Conservation (phyloP, 2,888 invertebrate genomes). For the Drosophila prostipennis region DNA sequence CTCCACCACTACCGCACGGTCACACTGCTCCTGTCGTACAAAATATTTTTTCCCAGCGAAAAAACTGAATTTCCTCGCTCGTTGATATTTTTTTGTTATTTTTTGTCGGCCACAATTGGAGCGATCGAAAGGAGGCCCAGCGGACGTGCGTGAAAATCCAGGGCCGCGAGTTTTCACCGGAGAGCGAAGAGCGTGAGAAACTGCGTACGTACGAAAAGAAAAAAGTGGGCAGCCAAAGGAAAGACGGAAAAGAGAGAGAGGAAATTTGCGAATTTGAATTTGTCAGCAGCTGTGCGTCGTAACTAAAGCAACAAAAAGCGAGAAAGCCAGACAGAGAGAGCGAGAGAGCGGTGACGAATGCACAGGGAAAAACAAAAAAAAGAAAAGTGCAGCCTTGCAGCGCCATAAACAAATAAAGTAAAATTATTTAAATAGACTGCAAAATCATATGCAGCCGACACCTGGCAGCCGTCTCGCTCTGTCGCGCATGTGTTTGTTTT, state of each 20-base stretch:
- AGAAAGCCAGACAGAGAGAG: neutral
- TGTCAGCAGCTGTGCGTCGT: conserved; percentile 42
- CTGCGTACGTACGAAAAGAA: conserved; percentile 35
- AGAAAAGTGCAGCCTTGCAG: conserved; percentile 4
- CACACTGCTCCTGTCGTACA: conserved; percentile 7
- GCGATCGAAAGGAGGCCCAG: neutral
- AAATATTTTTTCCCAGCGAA: conserved; percentile 34
- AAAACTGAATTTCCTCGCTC: conserved; percentile 23
- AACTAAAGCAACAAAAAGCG: conserved; percentile 29
- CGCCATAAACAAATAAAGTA: conserved; percentile 41
- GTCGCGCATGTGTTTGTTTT: conserved; percentile 37
- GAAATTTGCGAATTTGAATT: conserved; percentile 24
- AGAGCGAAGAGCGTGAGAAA: conserved; percentile 36
- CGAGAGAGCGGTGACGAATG: conserved; percentile 23
- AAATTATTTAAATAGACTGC: conserved; percentile 50
- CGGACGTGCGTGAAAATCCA: conserved; percentile 24
- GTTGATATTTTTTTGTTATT: conserved; percentile 29
- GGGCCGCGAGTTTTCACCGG: conserved; percentile 35
- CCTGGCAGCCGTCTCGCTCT: conserved; percentile 35
- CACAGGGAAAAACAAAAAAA: conserved; percentile 17
- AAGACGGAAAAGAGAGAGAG: conserved; percentile 18
- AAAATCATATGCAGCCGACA: conserved; percentile 47
- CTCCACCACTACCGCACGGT: too few species aligned
- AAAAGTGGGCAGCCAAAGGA: conserved; percentile 22
- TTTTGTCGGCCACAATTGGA: conserved; percentile 24